Evolutionary conservation across 2,113 vertebrate genomes (phyloP).

Genomic region (Chelonoidis abingdonii): DNA sequence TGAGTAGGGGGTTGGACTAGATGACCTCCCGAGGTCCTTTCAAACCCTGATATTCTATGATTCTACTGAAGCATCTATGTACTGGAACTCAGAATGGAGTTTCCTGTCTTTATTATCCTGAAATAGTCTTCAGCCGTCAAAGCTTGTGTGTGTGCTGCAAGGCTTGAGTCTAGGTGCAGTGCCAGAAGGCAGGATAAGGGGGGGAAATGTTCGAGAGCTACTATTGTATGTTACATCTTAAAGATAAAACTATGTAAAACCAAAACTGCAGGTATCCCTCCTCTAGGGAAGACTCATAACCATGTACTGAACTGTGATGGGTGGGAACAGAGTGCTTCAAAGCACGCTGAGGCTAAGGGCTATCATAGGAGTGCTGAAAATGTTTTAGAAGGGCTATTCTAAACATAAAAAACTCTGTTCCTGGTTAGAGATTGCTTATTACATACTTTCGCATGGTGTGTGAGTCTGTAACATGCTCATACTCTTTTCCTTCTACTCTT

Average conservation of each 20-base stretch:
- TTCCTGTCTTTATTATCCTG: neutral
- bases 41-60: neutral
- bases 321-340: neutral
- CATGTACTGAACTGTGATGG: no score
- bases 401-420: no score
- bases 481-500: no score
- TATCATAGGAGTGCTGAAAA: neutral
- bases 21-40: no score
- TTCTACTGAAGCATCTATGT: neutral
- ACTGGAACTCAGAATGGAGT: neutral
- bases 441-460: no score
- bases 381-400: no score
- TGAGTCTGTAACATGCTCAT: no score
- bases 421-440: no score
- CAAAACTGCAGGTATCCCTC: neutral
- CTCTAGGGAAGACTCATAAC: neutral
- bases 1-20: no score
- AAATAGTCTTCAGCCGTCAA: no score
- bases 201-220: neutral
- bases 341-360: neutral
- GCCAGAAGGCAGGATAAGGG: neutral
- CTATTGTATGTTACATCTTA: neutral
- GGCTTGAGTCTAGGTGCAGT: neutral
- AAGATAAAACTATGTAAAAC: neutral
- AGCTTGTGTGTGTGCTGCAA: neutral